Evolutionary conservation across 2,888 invertebrate species (phyloP).

Genomic region (Schizaphis graminum): DNA sequence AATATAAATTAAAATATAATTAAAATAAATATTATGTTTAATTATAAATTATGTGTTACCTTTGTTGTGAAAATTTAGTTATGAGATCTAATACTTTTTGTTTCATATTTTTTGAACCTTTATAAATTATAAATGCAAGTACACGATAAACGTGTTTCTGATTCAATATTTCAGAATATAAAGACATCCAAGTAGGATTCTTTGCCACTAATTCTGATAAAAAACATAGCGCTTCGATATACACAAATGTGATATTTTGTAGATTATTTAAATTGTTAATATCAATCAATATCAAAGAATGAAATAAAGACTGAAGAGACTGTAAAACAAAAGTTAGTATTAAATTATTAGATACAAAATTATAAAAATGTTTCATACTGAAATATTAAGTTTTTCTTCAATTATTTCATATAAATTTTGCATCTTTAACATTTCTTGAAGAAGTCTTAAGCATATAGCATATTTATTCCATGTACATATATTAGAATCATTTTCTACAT

Average conservation of each 20-base stretch:
- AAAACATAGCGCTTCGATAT: slow-evolving; percentile 49
- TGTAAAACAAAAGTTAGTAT: slow-evolving; percentile 34
- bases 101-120: slow-evolving; percentile 50
- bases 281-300: slow-evolving; percentile 40
- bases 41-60: slow-evolving; percentile 13
- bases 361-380: slow-evolving; percentile 41
- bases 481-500: slow-evolving; percentile 14
- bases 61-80: slow-evolving; percentile 62
- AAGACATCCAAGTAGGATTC: slow-evolving; percentile 54
- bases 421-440: slow-evolving; percentile 54
- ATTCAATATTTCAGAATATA: slow-evolving; percentile 62
- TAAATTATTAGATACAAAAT: background rate
- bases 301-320: slow-evolving; percentile 55
- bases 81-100: slow-evolving; percentile 48
- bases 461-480: slow-evolving; percentile 5
- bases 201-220: slow-evolving; percentile 46
- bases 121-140: slow-evolving; percentile 56
- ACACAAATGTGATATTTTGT: slow-evolving; percentile 35
- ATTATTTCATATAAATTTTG: slow-evolving; percentile 43
- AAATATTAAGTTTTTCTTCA: slow-evolving; percentile 43
- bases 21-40: background rate
- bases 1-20: background rate
- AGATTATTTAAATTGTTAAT: slow-evolving; percentile 45
- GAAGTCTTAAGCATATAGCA: slow-evolving; percentile 21
- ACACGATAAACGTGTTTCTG: slow-evolving; percentile 58